Conservation (phyloP, 2,888 invertebrate species). For the Bugulina stolonifera region DNA sequence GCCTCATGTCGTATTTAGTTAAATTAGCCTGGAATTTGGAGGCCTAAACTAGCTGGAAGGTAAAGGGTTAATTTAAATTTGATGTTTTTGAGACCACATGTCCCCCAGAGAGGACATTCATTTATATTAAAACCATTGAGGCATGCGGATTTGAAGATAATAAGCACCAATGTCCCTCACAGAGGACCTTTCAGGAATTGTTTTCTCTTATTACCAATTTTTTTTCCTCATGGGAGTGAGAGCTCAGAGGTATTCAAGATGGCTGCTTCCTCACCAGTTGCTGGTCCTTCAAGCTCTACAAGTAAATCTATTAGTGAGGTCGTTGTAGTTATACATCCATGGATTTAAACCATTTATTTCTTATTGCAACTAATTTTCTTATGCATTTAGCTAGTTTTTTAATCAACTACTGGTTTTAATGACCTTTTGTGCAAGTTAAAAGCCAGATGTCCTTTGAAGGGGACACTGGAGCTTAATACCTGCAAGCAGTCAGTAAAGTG, state of each 20-base stretch:
- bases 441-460: background rate
- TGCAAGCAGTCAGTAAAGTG: background rate
- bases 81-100: background rate
- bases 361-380: background rate
- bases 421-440: background rate
- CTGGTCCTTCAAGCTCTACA: background rate
- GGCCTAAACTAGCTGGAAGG: no score
- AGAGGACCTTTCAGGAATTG: background rate
- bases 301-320: background rate
- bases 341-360: background rate
- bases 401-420: background rate
- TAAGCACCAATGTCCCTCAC: background rate
- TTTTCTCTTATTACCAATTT: background rate
- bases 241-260: background rate
- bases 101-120: background rate
- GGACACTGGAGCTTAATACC: constrained; percentile 7
- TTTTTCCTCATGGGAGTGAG: background rate
- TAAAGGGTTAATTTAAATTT: no score
- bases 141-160: background rate
- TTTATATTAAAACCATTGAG: constrained; percentile 1
- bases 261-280: background rate
- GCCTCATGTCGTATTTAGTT: no score
- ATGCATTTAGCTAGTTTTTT: background rate
- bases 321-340: background rate
- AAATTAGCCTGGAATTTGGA: no score